A percentile compares a stretch with the other conserved stretches of the same genome.
These are phyloP conservation scores for Rhimphoctona megacephalus DNA, from an alignment of 2,888 invertebrate species.

Conservation along the genomic window DNA sequence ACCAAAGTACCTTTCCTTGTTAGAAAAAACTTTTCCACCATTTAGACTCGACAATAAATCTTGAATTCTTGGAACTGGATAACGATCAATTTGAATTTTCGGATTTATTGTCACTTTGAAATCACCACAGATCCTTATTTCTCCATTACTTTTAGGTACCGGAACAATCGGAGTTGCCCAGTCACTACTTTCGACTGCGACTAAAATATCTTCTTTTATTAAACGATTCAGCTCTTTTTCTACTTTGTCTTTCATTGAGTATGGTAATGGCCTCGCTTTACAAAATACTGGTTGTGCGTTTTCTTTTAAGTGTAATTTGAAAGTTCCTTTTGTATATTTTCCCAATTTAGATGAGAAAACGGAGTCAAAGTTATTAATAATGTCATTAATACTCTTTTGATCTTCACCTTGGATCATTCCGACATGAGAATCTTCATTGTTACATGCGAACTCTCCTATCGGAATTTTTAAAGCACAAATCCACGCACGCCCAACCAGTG, in stretches of 20 bases:
- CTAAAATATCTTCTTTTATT: neutral
- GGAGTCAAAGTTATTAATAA: neutral
- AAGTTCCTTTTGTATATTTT: neutral
- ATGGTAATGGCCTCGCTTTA: neutral
- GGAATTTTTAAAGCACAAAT: neutral
- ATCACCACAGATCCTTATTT: constrained; percentile 72
- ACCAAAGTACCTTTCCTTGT: no score
- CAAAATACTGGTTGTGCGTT: neutral
- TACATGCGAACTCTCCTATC: neutral
- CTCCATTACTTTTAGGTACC: no score
- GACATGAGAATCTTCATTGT: neutral
- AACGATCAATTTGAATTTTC: constrained; percentile 36
- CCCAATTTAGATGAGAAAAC: neutral
- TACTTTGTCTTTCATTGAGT: neutral
- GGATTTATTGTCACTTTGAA: constrained; percentile 64
- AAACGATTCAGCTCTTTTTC: neutral
- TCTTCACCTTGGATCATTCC: neutral
- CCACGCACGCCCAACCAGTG: neutral
- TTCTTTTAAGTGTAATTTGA: no score
- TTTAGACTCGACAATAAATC: constrained; percentile 66
- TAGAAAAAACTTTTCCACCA: constrained; percentile 71
- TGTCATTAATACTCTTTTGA: neutral
- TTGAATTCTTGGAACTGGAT: constrained; percentile 69
- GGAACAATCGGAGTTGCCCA: no score
- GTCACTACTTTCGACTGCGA: constrained; percentile 13